Evolutionary conservation across 2,797 vertebrate species (phyloP).

Genomic region (Parambassis ranga): DNA sequence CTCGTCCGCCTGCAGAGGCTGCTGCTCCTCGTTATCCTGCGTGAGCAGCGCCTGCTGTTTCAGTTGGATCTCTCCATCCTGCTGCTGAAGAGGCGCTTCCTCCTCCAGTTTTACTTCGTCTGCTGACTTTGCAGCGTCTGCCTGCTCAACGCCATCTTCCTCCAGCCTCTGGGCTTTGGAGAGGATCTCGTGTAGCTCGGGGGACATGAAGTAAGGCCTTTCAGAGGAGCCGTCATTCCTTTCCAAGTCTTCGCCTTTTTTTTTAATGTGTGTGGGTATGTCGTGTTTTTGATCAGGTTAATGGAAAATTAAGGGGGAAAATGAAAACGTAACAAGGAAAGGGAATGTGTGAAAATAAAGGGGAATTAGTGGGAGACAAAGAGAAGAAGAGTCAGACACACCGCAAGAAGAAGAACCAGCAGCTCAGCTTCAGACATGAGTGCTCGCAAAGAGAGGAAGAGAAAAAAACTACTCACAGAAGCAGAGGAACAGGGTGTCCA

Average conservation of each 20-base stretch:
- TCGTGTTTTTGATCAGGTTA: constrained; percentile 49
- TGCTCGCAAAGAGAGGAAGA: constrained; percentile 8
- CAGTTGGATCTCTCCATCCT: constrained; percentile 74
- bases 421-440: constrained; percentile 36
- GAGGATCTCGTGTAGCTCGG: constrained; percentile 89
- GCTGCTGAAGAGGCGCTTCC: constrained; percentile 71
- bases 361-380: constrained; percentile 60
- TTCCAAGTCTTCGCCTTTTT: constrained; percentile 97
- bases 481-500: constrained; percentile 98
- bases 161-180: constrained; percentile 69
- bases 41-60: constrained; percentile 61
- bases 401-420: constrained; percentile 43
- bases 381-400: constrained; percentile 69
- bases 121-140: neutral
- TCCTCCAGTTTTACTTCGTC: constrained; percentile 69
- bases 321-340: constrained; percentile 37
- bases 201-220: constrained; percentile 94
- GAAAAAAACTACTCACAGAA: constrained; percentile 89
- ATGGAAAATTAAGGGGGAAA: constrained; percentile 40
- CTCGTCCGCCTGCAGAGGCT: constrained; percentile 58
- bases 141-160: constrained; percentile 36
- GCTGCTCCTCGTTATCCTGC: constrained; percentile 66
- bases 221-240: constrained; percentile 93
- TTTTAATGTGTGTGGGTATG: constrained; percentile 42
- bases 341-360: constrained; percentile 39